Evolutionary conservation across 2,113 vertebrate species (phyloP).

Genomic region (Saguinus midas): DNA sequence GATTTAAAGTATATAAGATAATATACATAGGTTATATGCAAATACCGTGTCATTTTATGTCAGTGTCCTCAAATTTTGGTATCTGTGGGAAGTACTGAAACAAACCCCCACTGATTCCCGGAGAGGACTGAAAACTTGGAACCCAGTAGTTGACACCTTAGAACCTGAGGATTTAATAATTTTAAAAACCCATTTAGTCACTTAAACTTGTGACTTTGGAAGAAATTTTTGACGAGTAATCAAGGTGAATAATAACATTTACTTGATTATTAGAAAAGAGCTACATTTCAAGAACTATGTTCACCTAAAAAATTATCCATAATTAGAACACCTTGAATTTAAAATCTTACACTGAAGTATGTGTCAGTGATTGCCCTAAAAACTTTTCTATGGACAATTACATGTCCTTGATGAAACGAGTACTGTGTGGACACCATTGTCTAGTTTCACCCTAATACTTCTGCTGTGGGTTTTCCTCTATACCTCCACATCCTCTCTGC

Average conservation of each 20-base stretch:
- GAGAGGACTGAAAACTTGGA: background rate
- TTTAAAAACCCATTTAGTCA: background rate
- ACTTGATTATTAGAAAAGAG: background rate
- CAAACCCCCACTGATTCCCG: background rate
- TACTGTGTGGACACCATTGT: background rate
- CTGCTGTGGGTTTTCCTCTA: background rate
- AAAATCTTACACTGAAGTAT: background rate
- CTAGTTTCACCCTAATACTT: background rate
- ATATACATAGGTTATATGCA: background rate
- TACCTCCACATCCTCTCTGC: background rate
- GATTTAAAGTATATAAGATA: background rate
- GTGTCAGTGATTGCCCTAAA: background rate
- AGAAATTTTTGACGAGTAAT: background rate
- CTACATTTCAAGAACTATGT: conserved; percentile 9
- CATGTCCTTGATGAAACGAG: background rate
- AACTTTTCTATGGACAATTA: background rate
- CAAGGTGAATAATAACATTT: conserved; percentile 7
- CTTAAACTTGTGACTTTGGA: background rate
- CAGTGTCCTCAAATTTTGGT: background rate
- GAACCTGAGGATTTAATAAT: background rate
- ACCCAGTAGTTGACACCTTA: background rate
- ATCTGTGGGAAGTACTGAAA: background rate
- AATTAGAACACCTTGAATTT: background rate
- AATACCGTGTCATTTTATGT: background rate
- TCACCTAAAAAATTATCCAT: background rate